Evolutionary conservation across 1,140 invertebrate species (phyloP), one percentile per base, ranked within the genome.

Genomic region (Paramacrobiotus metropolitanus): DNA sequence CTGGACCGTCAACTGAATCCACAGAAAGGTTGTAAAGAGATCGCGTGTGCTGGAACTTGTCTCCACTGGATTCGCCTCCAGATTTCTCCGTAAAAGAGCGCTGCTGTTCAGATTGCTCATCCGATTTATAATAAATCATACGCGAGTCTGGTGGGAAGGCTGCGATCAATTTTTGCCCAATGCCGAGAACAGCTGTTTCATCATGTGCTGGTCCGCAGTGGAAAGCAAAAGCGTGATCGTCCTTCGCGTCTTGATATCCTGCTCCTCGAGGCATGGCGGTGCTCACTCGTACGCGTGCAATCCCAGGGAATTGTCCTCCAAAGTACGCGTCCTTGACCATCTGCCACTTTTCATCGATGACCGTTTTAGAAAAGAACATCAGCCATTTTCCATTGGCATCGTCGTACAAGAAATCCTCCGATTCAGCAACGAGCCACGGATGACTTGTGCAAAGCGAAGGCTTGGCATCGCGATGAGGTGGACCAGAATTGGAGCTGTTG

Each of bases 351-450:
- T 15, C 48, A 55, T 55, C 48, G 0, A 55, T 55, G 15, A 20
- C 15, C 15, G 15, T 24, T 15, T 24, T 15, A 9, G 48, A 24
- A 28, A 55, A 55, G 24, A 55, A 55, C 48, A 55, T 55, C 15
- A 55, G 15, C 48, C 48, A 55, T 55, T 55, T 55, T 15, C 48
- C 48, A 28, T 55, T 28, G 28, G 48, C 48, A 9, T 55, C 48
- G 24, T 28, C 15, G 48, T 55, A 55, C 4, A 9, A 4, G 24
- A 20, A 55, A 20, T 15, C 15, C 15, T 15, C 15, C 9, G 15
- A 4, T 20, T 15, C 15, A 28, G 48, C 48, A 9, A 9, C 48
- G 4, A 55, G 24, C 48, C 48, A 55, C 15, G 24, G 4, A 28
- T 55, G 15, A 4, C 4, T 24, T 15, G 48, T 24, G 48, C 28